Evolutionary conservation across 1,140 invertebrate species (phyloP).

Genomic region (Heterodera schachtii): DNA sequence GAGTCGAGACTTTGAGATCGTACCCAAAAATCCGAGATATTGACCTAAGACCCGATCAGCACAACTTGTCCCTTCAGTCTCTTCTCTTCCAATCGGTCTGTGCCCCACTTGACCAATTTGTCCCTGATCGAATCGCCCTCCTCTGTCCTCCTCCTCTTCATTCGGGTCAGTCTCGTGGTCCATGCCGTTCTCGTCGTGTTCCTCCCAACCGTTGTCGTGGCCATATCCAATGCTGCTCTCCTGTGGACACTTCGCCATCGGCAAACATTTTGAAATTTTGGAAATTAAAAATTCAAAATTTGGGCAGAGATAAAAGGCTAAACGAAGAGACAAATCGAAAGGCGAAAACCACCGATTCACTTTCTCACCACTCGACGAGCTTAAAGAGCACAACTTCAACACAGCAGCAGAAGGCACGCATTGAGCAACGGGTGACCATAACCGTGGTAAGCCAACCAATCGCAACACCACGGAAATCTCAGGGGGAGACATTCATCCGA

Average conservation of each 20-base stretch:
- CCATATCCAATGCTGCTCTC: slow-evolving; percentile 30
- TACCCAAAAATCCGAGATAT: no score
- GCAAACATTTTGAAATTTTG: slow-evolving; percentile 12
- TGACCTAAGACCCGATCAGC: no score
- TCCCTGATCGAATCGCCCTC: neutral
- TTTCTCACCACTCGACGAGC: neutral
- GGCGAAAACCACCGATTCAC: neutral
- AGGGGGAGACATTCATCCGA: no score
- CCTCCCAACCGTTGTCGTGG: slow-evolving; percentile 34
- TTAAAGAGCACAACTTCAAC: slow-evolving; percentile 1
- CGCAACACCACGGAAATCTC: no score
- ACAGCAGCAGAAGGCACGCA: slow-evolving; percentile 26
- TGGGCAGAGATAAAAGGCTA: neutral
- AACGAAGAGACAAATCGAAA: neutral
- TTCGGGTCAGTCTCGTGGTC: slow-evolving; percentile 30
- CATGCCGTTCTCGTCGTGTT: slow-evolving; percentile 38
- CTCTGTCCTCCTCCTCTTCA: slow-evolving; percentile 10
- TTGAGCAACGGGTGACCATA: slow-evolving; percentile 40
- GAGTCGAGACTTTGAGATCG: no score
- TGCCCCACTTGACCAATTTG: no score
- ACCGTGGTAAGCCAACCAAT: slow-evolving; percentile 44
- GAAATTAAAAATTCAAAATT: slow-evolving; percentile 20
- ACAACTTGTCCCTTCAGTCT: neutral
- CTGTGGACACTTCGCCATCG: slow-evolving; percentile 25
- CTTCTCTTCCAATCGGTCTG: neutral